A percentile compares a stretch with the other conserved stretches of the same genome.
These are phyloP conservation scores for Orchesella cincta DNA, from an alignment of 1,140 invertebrate species.

Conservation along the genomic window DNA sequence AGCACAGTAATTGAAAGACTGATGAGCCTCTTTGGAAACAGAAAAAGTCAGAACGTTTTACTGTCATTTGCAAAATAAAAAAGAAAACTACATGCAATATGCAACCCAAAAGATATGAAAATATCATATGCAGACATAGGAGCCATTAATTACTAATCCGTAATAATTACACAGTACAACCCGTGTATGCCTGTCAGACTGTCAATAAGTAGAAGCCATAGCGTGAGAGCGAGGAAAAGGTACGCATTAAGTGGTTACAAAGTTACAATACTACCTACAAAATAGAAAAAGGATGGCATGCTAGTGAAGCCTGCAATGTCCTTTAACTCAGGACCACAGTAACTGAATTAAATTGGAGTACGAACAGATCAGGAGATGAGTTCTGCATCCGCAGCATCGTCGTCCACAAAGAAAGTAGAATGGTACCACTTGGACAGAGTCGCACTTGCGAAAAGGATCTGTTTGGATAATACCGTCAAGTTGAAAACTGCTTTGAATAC, in stretches of 20 bases:
- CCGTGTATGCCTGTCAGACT: neutral
- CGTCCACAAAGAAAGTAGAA: conserved; percentile 19
- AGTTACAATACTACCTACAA: neutral
- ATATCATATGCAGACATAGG: neutral
- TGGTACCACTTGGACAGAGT: conserved; percentile 28
- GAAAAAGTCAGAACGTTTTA: too few relatives aligned
- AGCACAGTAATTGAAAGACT: conserved; percentile 8
- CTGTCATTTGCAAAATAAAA: too few relatives aligned
- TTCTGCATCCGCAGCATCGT: neutral
- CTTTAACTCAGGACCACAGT: neutral
- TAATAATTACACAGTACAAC: conserved; percentile 3
- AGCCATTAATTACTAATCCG: neutral
- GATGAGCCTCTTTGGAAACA: neutral
- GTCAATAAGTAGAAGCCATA: neutral
- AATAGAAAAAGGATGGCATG: neutral
- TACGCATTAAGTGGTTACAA: neutral
- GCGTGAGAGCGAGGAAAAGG: neutral
- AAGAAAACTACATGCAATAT: too few relatives aligned
- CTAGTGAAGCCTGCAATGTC: neutral
- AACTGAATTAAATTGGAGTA: too few relatives aligned
- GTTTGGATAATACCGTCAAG: conserved; percentile 11
- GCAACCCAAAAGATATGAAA: too few relatives aligned
- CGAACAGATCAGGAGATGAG: conserved; percentile 23
- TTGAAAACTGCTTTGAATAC: conserved; percentile 11
- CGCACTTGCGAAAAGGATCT: conserved; percentile 11